Evolutionary conservation across 2,888 invertebrate species (phyloP), one percentile per base, ranked within the genome.

Genomic region (Parnassius orleans): DNA sequence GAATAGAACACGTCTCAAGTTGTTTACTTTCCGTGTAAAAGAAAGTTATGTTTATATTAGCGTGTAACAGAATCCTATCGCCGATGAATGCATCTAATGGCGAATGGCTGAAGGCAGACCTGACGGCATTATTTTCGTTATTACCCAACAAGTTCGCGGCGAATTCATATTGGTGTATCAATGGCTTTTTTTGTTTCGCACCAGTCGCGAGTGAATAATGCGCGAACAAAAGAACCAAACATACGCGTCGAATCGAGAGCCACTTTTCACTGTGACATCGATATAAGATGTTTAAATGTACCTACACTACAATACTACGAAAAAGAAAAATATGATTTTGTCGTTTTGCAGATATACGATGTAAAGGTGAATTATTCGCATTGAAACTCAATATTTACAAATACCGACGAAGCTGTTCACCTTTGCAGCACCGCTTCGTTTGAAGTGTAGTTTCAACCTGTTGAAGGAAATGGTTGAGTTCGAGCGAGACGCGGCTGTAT

Each of bases 221-320:
- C 66, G 73, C 71, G 75, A 83, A 90, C 88, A 90, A 90, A 87
- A 87, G 88, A 87, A 83, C 71, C 78, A 81, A 85, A 88, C 85
- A 83, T 78, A 86, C 84, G 84, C 78, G 81, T 78, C 87, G 81
- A 89, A 87, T 86, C 73, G 81, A 76, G 74, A 74, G 76, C 78
- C 76, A 79, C 77, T 81, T 84, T 85, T 83, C 81, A 78, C 81
- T 75, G 78, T 76, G 78, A 80, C 79, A 79, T 81, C 77, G 77
- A 77, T 76, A 75, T 68, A 69, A 73, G 73, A 69, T 67, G 66
- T 76, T 75, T 66, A 66, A 72, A 75, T 69, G 66, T 71, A 71
- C 68, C 75, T 74, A 60, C 43, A 24, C 33, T 46, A 44, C 50
- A 53, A 61, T 47, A 69, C 70, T 69, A 68, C 51, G 70, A 71